A percentile compares a stretch with the other conserved stretches of the same genome.
phyloP scores from a whole-genome alignment of 2,888 invertebrate species.

The Andrena minutula region DNA sequence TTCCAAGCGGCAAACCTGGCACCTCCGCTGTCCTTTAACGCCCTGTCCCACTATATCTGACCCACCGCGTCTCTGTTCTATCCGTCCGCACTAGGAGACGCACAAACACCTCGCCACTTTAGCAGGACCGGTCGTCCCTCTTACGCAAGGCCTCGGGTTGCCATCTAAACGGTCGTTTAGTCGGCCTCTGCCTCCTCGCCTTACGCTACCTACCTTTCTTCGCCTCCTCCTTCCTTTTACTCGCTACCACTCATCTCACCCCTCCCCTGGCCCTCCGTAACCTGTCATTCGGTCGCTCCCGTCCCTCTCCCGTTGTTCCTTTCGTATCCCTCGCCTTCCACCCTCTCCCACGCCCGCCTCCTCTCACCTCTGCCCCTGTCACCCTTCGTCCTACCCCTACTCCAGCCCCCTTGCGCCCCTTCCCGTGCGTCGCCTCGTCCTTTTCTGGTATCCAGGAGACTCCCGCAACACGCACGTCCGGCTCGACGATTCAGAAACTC shows the following conservation, averaged over 20 bases:
- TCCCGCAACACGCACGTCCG: slow-evolving; percentile 65
- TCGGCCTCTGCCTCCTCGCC: slow-evolving; percentile 4
- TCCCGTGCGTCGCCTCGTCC: slow-evolving; percentile 39
- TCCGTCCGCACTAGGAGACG: slow-evolving; percentile 52
- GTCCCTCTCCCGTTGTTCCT: slow-evolving; percentile 23
- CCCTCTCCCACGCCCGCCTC: not conserved
- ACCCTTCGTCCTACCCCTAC: not conserved
- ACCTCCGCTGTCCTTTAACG: slow-evolving; percentile 69
- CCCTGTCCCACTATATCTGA: slow-evolving; percentile 60
- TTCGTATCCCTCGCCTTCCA: slow-evolving; percentile 28
- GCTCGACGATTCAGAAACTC: slow-evolving; percentile 66
- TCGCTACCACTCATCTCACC: not conserved
- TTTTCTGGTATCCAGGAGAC: slow-evolving; percentile 56
- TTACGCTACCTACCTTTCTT: not conserved
- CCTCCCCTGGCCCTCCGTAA: not conserved
- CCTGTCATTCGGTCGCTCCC: slow-evolving; percentile 19
- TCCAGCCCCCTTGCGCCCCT: not conserved
- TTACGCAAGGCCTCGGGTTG: slow-evolving; percentile 42
- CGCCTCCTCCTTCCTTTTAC: not conserved
- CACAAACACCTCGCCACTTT: slow-evolving; percentile 49
- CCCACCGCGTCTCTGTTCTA: slow-evolving; percentile 40
- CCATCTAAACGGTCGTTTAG: slow-evolving; percentile 40
- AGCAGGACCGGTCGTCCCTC: slow-evolving; percentile 22
- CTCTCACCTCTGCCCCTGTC: slow-evolving; percentile 3
- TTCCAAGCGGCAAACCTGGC: slow-evolving; percentile 57